A percentile compares a stretch with the other conserved stretches of the same genome.
Evolutionary conservation across 2,113 vertebrate genomes (phyloP).

Genomic region (Anthoscopus minutus): DNA sequence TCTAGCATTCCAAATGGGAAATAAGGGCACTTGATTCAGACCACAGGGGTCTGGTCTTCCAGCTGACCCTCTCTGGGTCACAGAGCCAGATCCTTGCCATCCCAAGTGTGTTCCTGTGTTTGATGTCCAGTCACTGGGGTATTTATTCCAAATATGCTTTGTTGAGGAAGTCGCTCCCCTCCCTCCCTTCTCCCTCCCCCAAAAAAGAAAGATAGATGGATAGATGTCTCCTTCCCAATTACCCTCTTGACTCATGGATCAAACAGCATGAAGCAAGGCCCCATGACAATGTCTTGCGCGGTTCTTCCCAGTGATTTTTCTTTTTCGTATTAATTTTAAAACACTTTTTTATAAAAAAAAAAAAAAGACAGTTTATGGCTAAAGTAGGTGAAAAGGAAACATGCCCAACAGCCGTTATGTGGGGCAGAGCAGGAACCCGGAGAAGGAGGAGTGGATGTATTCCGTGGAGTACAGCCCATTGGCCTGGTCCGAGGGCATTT

Average conservation of each 20-base stretch:
- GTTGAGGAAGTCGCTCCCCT: not conserved
- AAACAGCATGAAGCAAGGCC: constrained; percentile 28
- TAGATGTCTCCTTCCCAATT: not conserved
- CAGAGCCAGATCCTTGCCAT: constrained; percentile 11
- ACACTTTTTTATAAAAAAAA: constrained; percentile 38
- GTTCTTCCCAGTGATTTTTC: constrained; percentile 65
- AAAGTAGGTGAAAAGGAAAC: constrained; percentile 48
- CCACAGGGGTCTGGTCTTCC: not conserved
- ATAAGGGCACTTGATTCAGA: not conserved
- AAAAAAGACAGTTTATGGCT: constrained; percentile 63
- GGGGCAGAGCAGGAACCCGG: constrained; percentile 94
- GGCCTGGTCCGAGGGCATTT: constrained; percentile 98
- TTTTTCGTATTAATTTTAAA: constrained; percentile 50
- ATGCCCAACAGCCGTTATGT: constrained; percentile 82
- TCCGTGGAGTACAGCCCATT: constrained; percentile 96
- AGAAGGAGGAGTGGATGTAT: constrained; percentile 98
- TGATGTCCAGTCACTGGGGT: constrained; percentile 23
- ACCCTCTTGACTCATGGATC: constrained; percentile 39
- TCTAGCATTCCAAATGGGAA: not conserved
- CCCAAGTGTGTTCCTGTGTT: not conserved
- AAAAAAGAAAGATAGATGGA: not conserved
- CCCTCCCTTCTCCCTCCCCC: not conserved
- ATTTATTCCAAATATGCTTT: not conserved
- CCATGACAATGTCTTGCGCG: not conserved
- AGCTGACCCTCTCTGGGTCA: not conserved